Percentiles rank a stretch among this genome's conserved stretches.
Evolutionary conservation across 37 sponge, comb jelly and placozoan genomes (phyloP).

Genomic region (Dysidea cf. avara): DNA sequence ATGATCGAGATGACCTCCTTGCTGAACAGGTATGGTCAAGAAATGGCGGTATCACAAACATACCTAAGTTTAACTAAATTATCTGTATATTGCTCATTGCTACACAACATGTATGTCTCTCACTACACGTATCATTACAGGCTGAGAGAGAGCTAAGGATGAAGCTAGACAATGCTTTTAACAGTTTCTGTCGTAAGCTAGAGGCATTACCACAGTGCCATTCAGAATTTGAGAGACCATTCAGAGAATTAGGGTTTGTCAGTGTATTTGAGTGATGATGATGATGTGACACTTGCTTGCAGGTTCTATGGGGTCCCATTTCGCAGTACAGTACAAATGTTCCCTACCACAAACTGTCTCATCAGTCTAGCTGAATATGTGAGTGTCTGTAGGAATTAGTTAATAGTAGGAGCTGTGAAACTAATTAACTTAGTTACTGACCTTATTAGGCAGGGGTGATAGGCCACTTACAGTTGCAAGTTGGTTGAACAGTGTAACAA

Average conservation of each 20-base stretch:
- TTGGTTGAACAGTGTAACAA: no score
- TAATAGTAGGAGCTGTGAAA: no score
- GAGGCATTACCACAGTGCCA: slow-evolving; percentile 74
- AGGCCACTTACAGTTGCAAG: no score
- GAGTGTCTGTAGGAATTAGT: not conserved
- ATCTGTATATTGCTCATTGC: no score
- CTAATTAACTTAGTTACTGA: no score
- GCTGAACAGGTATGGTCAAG: slow-evolving; percentile 80
- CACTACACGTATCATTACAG: no score
- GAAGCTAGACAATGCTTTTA: slow-evolving; percentile 92
- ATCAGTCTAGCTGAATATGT: slow-evolving; percentile 86
- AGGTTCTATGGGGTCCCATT: slow-evolving; percentile 94
- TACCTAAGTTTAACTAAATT: not conserved
- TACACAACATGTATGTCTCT: no score
- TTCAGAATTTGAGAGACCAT: slow-evolving; percentile 86
- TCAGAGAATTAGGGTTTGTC: slow-evolving; percentile 92
- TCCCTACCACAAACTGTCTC: slow-evolving; percentile 95
- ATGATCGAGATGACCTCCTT: slow-evolving; percentile 94
- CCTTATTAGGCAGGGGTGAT: no score
- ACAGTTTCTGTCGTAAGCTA: slow-evolving; percentile 82
- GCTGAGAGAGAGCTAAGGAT: slow-evolving; percentile 91
- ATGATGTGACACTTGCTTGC: not conserved
- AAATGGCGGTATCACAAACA: not conserved
- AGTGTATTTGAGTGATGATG: not conserved
- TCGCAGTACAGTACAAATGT: slow-evolving; percentile 86